phyloP scores from a whole-genome alignment of 1,140 invertebrate species.

The Yoshiicerus persimilis region DNA sequence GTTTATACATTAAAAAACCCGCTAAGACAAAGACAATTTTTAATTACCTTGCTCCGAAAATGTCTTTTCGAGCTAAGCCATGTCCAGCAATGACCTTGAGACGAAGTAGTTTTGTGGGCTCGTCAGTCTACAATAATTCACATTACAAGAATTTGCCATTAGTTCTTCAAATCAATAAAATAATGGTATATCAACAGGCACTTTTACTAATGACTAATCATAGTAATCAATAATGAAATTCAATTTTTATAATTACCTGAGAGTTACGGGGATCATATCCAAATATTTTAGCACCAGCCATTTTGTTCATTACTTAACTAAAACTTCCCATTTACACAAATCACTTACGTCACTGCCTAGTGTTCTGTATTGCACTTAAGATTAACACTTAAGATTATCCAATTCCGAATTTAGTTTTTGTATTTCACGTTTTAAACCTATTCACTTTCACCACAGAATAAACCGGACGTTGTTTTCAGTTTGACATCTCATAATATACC shows the following conservation, averaged over 20 bases:
- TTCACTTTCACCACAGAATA: neutral
- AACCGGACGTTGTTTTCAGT: neutral
- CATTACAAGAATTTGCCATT: neutral
- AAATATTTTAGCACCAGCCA: constrained; percentile 46
- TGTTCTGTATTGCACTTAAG: neutral
- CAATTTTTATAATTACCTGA: neutral
- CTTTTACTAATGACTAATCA: no score
- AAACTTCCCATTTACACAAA: neutral
- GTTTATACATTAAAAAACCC: neutral
- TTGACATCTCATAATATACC: neutral
- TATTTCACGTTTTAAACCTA: neutral
- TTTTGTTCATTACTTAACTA: neutral
- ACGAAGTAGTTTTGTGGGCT: constrained; percentile 65
- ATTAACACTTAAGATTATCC: no score
- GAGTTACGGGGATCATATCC: constrained; percentile 44
- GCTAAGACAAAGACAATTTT: neutral
- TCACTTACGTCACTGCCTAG: neutral
- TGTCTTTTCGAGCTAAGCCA: constrained; percentile 94
- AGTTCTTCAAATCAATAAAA: neutral
- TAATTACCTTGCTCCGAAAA: constrained; percentile 91
- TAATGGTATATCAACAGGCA: neutral
- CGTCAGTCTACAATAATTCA: neutral
- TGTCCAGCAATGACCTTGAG: constrained; percentile 82
- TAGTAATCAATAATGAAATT: no score
- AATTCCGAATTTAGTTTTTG: no score